phyloP scores from a whole-genome alignment of 2,888 invertebrate genomes.

The Dryobotodes eremita region DNA sequence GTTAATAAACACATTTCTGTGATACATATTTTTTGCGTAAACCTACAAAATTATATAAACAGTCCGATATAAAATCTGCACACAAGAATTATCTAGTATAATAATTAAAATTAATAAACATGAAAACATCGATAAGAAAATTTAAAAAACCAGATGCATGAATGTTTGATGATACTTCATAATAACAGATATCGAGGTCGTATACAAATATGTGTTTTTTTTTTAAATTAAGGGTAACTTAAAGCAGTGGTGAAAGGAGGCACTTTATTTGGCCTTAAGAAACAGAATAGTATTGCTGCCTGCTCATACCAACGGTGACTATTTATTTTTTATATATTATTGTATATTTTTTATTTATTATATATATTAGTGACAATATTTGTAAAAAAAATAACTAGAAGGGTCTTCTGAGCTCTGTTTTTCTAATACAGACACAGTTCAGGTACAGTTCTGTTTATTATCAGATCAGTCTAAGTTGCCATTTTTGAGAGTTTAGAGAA shows the following conservation, averaged over 20 bases:
- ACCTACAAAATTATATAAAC: slow-evolving; percentile 26
- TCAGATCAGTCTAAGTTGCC: no score
- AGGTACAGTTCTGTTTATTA: no score
- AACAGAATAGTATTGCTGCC: background rate
- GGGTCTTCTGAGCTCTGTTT: background rate
- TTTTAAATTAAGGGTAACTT: no score
- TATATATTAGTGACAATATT: background rate
- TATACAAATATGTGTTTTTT: background rate
- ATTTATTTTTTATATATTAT: background rate
- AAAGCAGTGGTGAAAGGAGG: background rate
- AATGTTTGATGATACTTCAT: slow-evolving; percentile 12
- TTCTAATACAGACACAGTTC: background rate
- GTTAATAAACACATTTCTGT: slow-evolving; percentile 13
- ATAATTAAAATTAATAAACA: slow-evolving; percentile 18
- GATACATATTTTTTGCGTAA: slow-evolving; percentile 22
- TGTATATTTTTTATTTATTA: no score
- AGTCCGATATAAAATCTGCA: slow-evolving; percentile 28
- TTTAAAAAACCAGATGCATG: slow-evolving; percentile 47
- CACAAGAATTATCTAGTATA: slow-evolving; percentile 25
- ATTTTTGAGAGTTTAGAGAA: no score
- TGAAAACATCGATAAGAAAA: slow-evolving; percentile 36
- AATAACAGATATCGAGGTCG: background rate
- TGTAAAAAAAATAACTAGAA: no score
- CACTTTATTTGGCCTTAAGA: background rate
- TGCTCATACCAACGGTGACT: background rate